Base-by-base conservation (phyloP, 2,113 vertebrate species). In the Chauna torquata region DNA sequence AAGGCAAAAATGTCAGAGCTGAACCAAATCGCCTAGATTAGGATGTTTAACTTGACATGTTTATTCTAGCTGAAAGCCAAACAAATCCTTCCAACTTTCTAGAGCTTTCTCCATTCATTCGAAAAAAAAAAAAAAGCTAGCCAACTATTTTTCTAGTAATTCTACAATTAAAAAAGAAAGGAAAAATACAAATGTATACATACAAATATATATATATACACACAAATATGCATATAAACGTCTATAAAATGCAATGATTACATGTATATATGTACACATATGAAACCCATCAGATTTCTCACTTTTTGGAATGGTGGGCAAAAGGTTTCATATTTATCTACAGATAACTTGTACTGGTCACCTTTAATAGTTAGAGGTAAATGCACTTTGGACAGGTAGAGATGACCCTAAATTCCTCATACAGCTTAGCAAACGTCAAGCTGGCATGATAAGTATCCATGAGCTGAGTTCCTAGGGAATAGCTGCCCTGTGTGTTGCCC, bases 1-100 rank as follows among this genome's bases (percentile, higher is more conserved):
- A 69, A 84, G 62, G 89, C 52, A 92, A 88, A 95, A 94, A 84
- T 90, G 87, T 94, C 91, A 94, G 76, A 96, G 47, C 79, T 95
- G 87, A 83, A 86, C 54, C 82, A 96, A 97, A 95, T 71, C 95
- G 59, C 71, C 62, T 71, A 68, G 55, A 92, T 96, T 92, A 89
- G 76, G 74, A 87, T 93, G 91, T 75, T 95, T 92, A 93, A 72
- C 49, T 91, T 87, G 82, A 84, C 54, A 74, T 90, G 87, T 86
- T 96, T 91, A 94, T 88, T 82, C 70, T 79, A 69, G 22, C 80
- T 94, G 82, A 87, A 93, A 95, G 55, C n/a, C 75, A 96, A 93
- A 92, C 79, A 94, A 74, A 90, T 70, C 13, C 75, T 83, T 72
- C 27, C 36, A 82, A 47, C 61, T 88, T 91, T 28, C 36, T 66